These are phyloP conservation scores for Lepus oiostolus DNA, from an alignment of 2,797 vertebrate genomes.

Conservation along the genomic window DNA sequence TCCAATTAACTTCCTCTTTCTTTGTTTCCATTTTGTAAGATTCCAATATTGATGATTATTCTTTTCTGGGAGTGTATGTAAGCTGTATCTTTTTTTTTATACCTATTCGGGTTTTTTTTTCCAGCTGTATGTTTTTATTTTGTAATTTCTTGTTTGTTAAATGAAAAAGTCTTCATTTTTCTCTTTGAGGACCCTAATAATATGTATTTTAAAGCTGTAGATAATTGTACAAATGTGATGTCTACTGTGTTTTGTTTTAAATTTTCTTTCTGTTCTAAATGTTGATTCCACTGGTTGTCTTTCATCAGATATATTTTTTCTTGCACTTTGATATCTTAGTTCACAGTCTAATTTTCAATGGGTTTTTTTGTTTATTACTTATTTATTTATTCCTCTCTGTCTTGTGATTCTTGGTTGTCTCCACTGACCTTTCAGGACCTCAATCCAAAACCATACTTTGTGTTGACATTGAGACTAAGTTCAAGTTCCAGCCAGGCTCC, in stretches of 20 bases:
- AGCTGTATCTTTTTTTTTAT: background rate
- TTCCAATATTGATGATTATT: background rate
- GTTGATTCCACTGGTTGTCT: background rate
- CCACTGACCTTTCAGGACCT: background rate
- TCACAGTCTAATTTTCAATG: background rate
- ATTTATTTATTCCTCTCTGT: background rate
- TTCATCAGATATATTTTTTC: background rate
- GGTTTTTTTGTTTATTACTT: background rate
- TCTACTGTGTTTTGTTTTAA: background rate
- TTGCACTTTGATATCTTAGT: conserved; percentile 10
- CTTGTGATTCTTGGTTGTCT: background rate
- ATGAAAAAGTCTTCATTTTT: background rate
- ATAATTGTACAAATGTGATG: background rate
- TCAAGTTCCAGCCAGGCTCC: background rate
- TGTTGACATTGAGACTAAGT: background rate
- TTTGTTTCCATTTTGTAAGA: conserved; percentile 36
- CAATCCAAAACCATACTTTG: background rate
- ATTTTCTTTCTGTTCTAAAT: conserved; percentile 9
- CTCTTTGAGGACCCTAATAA: background rate
- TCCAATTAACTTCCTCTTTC: background rate
- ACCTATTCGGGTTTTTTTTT: background rate
- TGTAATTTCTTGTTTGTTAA: conserved; percentile 22
- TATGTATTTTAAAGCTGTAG: background rate
- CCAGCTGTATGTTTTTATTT: background rate
- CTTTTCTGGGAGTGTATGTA: background rate